Base-by-base conservation (phyloP, 2,113 vertebrate species). In the Thunnus thynnus region DNA sequence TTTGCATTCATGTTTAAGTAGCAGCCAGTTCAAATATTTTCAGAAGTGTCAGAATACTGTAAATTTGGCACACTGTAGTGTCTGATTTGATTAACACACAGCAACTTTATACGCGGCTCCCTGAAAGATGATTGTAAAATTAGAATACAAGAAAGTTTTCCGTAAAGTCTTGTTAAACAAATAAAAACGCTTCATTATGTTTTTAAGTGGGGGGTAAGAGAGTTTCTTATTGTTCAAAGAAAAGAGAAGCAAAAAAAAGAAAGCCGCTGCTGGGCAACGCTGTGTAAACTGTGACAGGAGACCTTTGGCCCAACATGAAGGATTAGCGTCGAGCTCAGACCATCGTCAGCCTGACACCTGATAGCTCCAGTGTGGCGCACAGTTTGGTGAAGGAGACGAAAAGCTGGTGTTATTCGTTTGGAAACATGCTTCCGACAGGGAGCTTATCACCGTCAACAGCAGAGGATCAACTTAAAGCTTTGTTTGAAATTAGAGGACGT, bases 281-380 rank as follows among this genome's bases (percentile, higher is more conserved):
- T 5, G 46, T 56, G 41, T 44, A 25, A 60, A 60, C 44, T 25
- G 57, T 68, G 79, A 74, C 4, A 9, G 51, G 71, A 67, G 90
- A 90, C 87, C 87, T 90, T 90, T 86, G 87, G 69, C 76, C 86
- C 64, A 79, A 12, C 67, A 74, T 74, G 2, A 71, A 56, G 64
- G 79, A 83, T 86, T 70, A 72, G 47, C 30, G 58, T 73, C 17
- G 78, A 22, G 67, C 82, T 79, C 63, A 56, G 70, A 76, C 68
- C 63, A 20, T 50, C 66, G 32, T 54, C 79, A 74, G 74, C 62
- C 78, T 80, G 91, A 92, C 91, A 92, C 87, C 89, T 87, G 93
- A 93, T 87, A 41, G 80, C 66, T 84, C 20, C 77, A 25, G 41
- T 22, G 61, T 72, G 81, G 78, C 77, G 78, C 73, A 72, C 76